Percentiles rank a stretch among this genome's conserved stretches.
Conservation (phyloP, 2,888 invertebrate species). For the Drosophila pullipes region DNA sequence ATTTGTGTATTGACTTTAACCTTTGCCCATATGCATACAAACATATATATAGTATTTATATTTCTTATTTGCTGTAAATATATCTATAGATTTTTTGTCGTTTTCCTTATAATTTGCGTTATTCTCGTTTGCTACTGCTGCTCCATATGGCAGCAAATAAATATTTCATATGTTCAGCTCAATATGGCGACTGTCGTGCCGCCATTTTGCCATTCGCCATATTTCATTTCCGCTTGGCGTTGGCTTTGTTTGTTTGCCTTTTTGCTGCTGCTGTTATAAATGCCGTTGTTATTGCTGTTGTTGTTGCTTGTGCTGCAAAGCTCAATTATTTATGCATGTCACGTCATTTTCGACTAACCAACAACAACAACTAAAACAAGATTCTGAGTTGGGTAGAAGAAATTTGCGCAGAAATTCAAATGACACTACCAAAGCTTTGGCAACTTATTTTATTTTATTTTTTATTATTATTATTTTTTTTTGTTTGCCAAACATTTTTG, state of each 20-base stretch:
- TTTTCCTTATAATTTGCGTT: conserved; percentile 27
- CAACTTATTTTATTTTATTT: conserved; percentile 30
- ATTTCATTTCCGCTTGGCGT: conserved; percentile 76
- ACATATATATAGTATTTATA: not conserved
- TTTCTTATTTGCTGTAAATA: conserved; percentile 16
- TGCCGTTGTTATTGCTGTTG: conserved; percentile 23
- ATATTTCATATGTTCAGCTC: conserved; percentile 54
- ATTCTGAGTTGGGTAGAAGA: conserved; percentile 28
- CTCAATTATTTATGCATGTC: conserved; percentile 82
- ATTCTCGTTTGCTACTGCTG: conserved; percentile 13
- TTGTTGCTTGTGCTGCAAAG: conserved; percentile 52
- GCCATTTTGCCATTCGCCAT: conserved; percentile 74
- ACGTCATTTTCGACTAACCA: conserved; percentile 74
- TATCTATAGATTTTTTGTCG: not conserved
- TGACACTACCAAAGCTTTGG: conserved; percentile 66
- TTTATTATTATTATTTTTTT: not conserved
- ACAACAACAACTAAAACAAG: conserved; percentile 42
- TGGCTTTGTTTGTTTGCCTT: conserved; percentile 58
- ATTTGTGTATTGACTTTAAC: conserved; percentile 38
- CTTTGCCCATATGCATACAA: not conserved
- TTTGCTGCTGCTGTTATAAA: conserved; percentile 11
- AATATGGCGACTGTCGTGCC: conserved; percentile 59
- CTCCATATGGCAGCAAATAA: conserved; percentile 49
- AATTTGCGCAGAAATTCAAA: conserved; percentile 69
- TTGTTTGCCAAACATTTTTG: conserved; percentile 23